A percentile compares a stretch with the other conserved stretches of the same genome.
phyloP scores from a whole-genome alignment of 2,888 invertebrate species.

The Pristionchus japonicus region DNA sequence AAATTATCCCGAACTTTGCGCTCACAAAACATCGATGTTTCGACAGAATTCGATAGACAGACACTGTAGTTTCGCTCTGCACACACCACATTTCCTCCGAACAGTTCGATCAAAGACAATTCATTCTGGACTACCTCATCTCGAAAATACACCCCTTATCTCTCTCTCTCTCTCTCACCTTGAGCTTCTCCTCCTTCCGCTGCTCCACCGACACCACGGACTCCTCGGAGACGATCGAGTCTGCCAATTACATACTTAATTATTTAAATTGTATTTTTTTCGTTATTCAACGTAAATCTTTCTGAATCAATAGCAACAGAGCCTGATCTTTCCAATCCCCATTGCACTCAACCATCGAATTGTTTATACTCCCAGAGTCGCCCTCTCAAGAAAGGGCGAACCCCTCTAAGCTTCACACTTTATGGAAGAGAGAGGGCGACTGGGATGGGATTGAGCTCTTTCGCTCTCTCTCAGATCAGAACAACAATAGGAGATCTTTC shows the following conservation, averaged over 20 bases:
- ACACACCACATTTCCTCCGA: neutral
- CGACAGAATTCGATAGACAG: neutral
- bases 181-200: conserved; percentile 13
- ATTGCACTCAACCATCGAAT: too few species aligned
- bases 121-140: too few species aligned
- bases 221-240: neutral
- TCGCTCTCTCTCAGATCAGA: neutral
- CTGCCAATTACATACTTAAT: neutral
- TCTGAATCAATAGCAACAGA: too few species aligned
- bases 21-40: neutral
- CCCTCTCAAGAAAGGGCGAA: neutral
- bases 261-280: too few species aligned
- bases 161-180: neutral
- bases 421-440: neutral
- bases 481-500: neutral
- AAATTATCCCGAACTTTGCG: too few species aligned
- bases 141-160: neutral
- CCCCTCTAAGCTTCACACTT: neutral
- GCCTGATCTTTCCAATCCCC: too few species aligned
- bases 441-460: neutral
- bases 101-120: neutral
- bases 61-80: neutral
- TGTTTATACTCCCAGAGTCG: neutral
- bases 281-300: too few species aligned
- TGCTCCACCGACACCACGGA: neutral